Evolutionary conservation across 2,888 invertebrate species (phyloP).

Genomic region (Calameuta pallipes): DNA sequence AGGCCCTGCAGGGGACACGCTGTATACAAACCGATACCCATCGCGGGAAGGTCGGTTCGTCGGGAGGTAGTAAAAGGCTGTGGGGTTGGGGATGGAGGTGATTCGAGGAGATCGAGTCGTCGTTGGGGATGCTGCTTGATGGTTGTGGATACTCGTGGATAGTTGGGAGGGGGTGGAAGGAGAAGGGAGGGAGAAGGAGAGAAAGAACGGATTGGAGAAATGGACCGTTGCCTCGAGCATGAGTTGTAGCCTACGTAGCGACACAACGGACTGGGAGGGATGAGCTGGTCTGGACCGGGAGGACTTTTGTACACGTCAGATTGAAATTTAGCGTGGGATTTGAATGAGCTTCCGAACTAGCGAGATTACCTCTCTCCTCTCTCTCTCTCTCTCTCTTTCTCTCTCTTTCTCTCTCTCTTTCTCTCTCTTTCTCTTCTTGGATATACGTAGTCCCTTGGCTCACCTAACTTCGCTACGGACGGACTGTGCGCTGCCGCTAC

Average conservation of each 20-base stretch:
- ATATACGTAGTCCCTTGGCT: too few species aligned
- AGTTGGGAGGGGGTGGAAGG: neutral
- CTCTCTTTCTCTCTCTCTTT: neutral
- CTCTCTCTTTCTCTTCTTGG: too few species aligned
- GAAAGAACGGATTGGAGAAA: conserved; percentile 16
- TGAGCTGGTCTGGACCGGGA: conserved; percentile 18
- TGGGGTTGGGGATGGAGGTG: conserved; percentile 3
- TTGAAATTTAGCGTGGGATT: conserved; percentile 63
- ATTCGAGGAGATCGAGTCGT: neutral
- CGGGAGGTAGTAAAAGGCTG: too few species aligned
- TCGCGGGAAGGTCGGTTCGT: neutral
- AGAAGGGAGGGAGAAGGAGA: conserved; percentile 6
- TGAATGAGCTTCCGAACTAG: conserved; percentile 41
- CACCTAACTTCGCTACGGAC: too few species aligned
- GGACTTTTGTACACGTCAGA: conserved; percentile 42
- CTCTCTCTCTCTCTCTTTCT: neutral
- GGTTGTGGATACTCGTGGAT: too few species aligned
- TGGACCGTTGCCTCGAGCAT: conserved; percentile 1
- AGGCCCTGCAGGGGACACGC: neutral
- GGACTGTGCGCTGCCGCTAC: too few species aligned
- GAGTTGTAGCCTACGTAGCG: conserved; percentile 14
- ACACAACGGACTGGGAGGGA: conserved; percentile 13
- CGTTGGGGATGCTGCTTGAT: too few species aligned
- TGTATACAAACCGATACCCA: neutral
- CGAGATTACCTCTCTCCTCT: conserved; percentile 25